Conservation (phyloP, 2,888 invertebrate genomes). For the Calameuta filiformis region DNA sequence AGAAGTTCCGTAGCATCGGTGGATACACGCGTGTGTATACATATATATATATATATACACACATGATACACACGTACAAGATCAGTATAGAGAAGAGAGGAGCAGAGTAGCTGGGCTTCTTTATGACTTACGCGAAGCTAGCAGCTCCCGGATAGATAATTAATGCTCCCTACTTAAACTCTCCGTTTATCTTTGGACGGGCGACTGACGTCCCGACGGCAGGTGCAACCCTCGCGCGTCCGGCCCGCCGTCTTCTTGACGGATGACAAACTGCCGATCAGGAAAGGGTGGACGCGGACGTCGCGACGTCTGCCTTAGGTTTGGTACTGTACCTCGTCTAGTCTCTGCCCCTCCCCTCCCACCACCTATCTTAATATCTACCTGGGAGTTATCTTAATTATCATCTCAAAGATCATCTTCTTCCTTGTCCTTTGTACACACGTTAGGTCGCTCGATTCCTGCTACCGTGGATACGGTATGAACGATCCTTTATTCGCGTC, state of each 20-base stretch:
- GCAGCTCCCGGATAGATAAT: conserved; percentile 38
- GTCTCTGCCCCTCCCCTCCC: background rate
- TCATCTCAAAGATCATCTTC: background rate
- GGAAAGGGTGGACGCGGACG: conserved; percentile 58
- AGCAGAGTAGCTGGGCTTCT: conserved; percentile 20
- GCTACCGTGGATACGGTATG: conserved; percentile 12
- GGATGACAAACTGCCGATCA: conserved; percentile 61
- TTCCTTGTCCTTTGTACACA: conserved; percentile 1
- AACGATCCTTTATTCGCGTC: conserved; percentile 44
- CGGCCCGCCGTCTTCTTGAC: conserved; percentile 39
- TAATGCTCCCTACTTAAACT: conserved; percentile 43
- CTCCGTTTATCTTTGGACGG: conserved; percentile 48
- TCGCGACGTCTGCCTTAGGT: conserved; percentile 22
- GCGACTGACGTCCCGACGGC: conserved; percentile 44
- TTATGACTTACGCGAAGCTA: conserved; percentile 22
- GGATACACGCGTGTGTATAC: background rate
- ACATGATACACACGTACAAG: no score
- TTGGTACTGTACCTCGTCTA: background rate
- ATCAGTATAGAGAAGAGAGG: background rate
- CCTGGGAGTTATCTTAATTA: background rate
- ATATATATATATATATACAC: no score
- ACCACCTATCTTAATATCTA: conserved; percentile 13
- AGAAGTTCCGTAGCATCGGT: background rate
- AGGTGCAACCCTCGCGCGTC: conserved; percentile 50
- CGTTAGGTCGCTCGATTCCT: background rate